Percentiles rank a stretch among this genome's conserved stretches.
Conservation (phyloP, 1,140 invertebrate genomes). For the Idris sp. region DNA sequence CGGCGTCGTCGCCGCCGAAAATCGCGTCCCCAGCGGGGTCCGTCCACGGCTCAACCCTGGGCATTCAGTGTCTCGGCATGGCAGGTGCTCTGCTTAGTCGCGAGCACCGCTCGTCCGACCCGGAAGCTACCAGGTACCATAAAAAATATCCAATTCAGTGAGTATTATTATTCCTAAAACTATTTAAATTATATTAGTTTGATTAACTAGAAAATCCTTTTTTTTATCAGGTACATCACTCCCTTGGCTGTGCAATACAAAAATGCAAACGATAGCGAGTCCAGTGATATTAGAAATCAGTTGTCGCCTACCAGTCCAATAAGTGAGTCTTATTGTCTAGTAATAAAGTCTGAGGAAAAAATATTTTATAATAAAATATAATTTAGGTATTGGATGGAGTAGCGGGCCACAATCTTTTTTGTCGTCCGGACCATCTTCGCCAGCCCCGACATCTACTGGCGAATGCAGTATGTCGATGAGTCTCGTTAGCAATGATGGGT, state of each 20-base stretch:
- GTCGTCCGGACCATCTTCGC: slow-evolving; percentile 84
- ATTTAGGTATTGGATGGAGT: slow-evolving; percentile 76
- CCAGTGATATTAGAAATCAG: slow-evolving; percentile 70
- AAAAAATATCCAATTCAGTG: slow-evolving; percentile 73
- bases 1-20: slow-evolving; percentile 84
- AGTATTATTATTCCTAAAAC: slow-evolving; percentile 59
- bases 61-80: slow-evolving; percentile 68
- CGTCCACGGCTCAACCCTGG: slow-evolving; percentile 61
- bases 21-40: slow-evolving; percentile 78
- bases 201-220: no score
- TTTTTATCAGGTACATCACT: slow-evolving; percentile 67
- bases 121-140: slow-evolving; percentile 73
- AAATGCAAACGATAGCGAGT: slow-evolving; percentile 65
- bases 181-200: no score
- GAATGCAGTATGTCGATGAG: slow-evolving; percentile 83
- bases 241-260: slow-evolving; percentile 71
- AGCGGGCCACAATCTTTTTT: slow-evolving; percentile 81
- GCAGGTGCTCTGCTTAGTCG: slow-evolving; percentile 67
- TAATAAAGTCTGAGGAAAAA: no score
- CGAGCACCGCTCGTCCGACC: slow-evolving; percentile 77
- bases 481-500: slow-evolving; percentile 82
- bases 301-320: slow-evolving; percentile 76
- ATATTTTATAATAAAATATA: no score
- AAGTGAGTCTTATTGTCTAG: slow-evolving; percentile 63
- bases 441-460: slow-evolving; percentile 80